These are phyloP conservation scores for Lacanobia wlatinum DNA, from an alignment of 2,888 invertebrate species.

Conservation along the genomic window DNA sequence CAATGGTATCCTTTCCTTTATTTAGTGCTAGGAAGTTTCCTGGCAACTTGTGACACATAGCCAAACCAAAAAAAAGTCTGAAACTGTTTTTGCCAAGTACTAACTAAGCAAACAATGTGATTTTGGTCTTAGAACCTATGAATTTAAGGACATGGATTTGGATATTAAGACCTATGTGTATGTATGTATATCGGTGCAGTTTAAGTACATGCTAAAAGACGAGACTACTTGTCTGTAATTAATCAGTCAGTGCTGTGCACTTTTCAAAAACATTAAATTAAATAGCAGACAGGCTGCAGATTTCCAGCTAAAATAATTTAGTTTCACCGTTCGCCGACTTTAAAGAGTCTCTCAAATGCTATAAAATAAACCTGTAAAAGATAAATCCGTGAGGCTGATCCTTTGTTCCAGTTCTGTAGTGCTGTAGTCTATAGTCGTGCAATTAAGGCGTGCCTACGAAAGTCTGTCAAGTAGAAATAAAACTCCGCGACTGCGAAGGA, in stretches of 20 bases:
- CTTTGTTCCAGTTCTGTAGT: constrained; percentile 65
- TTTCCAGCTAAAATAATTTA: constrained; percentile 29
- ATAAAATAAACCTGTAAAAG: constrained; percentile 52
- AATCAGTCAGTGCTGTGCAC: neutral
- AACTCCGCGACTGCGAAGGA: constrained; percentile 63
- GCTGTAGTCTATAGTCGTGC: constrained; percentile 63
- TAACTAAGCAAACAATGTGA: neutral
- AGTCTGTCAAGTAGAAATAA: constrained; percentile 74
- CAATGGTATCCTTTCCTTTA: neutral
- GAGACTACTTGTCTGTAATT: neutral
- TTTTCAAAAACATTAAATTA: constrained; percentile 12
- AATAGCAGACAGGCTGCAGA: neutral
- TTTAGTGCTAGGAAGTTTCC: neutral
- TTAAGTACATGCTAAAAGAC: neutral
- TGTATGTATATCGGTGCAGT: neutral
- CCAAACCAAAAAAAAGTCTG: too few species aligned
- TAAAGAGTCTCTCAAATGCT: constrained; percentile 42
- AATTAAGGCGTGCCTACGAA: constrained; percentile 70
- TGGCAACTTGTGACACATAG: neutral
- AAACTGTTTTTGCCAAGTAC: neutral
- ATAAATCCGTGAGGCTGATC: constrained; percentile 60
- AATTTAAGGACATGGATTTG: too few species aligned
- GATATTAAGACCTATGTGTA: neutral
- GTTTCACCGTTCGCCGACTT: constrained; percentile 32
- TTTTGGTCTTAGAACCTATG: neutral